phyloP scores from a whole-genome alignment of 2,888 invertebrate species.

The Drosophila neonasuta region DNA sequence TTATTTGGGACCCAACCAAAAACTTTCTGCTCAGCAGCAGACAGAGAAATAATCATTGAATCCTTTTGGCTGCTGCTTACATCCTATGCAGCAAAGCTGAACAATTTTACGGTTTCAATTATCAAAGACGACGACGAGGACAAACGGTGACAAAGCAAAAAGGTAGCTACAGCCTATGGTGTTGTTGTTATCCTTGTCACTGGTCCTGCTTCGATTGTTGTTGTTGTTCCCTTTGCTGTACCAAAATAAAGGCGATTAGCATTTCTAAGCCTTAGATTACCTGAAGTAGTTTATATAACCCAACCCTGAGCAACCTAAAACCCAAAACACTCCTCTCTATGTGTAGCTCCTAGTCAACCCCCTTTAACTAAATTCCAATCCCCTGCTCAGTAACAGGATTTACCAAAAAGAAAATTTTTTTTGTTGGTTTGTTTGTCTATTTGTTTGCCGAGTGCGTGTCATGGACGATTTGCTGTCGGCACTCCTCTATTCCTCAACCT shows the following conservation, averaged over 20 bases:
- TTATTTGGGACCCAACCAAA: too few relatives aligned
- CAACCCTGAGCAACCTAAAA: constrained; percentile 21
- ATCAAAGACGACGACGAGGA: constrained; percentile 62
- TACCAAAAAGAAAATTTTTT: constrained; percentile 26
- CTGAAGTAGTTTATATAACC: constrained; percentile 77
- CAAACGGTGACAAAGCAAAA: constrained; percentile 74
- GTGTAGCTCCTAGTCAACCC: neutral
- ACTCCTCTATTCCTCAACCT: constrained; percentile 15
- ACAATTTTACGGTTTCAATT: constrained; percentile 77
- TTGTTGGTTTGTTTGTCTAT: constrained; percentile 27
- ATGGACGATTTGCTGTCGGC: constrained; percentile 40
- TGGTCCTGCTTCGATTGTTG: neutral
- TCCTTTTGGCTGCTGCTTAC: constrained; percentile 61
- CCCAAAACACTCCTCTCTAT: neutral
- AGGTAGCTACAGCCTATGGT: constrained; percentile 48
- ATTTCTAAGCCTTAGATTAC: constrained; percentile 78
- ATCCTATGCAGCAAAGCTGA: constrained; percentile 69
- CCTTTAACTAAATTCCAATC: constrained; percentile 6
- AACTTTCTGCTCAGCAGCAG: too few relatives aligned
- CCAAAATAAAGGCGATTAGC: constrained; percentile 76
- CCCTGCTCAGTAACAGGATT: constrained; percentile 67
- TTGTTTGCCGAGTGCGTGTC: constrained; percentile 47
- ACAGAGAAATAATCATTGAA: too few relatives aligned
- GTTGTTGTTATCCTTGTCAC: constrained; percentile 19
- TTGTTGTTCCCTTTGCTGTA: constrained; percentile 33